phyloP scores from a whole-genome alignment of 1,140 invertebrate genomes.

The Apocrypta bakeri region DNA sequence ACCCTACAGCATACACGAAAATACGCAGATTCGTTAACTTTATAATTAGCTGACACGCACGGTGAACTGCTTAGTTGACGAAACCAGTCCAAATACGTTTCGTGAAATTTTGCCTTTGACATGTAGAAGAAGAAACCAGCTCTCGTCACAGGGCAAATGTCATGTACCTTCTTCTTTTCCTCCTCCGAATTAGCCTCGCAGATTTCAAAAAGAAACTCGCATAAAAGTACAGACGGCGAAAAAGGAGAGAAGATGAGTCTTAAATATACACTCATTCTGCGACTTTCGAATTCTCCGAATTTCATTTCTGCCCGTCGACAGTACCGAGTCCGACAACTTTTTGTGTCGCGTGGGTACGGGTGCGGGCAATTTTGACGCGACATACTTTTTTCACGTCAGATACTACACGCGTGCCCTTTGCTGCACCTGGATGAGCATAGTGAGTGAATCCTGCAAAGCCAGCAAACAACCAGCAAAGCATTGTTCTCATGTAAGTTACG shows the following conservation, averaged over 20 bases:
- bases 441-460: neutral
- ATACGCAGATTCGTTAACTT: neutral
- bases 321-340: neutral
- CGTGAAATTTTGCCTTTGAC: conserved; percentile 16
- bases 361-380: conserved; percentile 25
- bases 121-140: neutral
- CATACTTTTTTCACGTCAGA: conserved; percentile 42
- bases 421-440: neutral
- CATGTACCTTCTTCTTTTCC: neutral
- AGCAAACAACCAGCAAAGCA: no score
- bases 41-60: neutral
- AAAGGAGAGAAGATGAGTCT: neutral
- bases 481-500: no score
- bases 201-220: conserved; percentile 26
- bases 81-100: neutral
- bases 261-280: conserved; percentile 40
- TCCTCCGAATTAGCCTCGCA: conserved; percentile 35
- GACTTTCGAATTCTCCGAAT: conserved; percentile 40
- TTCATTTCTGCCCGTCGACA: conserved; percentile 24
- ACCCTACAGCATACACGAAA: no score
- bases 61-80: no score
- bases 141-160: neutral
- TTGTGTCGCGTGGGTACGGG: neutral
- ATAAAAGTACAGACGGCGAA: neutral
- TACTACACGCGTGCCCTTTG: neutral